Evolutionary conservation across 92 coral and sea anemone genomes (phyloP), one percentile per base, ranked within the genome.

Genomic region (Pocillopora grandis): DNA sequence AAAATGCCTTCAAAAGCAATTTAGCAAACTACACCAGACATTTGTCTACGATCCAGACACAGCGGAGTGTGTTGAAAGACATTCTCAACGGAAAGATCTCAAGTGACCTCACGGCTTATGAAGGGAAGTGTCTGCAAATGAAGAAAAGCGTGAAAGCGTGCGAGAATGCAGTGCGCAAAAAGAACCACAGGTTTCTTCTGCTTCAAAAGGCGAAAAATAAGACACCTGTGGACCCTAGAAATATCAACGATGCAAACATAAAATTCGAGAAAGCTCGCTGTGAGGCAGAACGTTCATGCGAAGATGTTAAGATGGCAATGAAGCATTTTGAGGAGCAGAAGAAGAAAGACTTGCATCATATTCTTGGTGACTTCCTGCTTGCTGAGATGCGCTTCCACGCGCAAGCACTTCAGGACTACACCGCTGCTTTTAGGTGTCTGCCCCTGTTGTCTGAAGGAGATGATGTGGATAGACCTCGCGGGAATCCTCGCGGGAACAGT

Each of bases 311-410:
- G n/a, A 76, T 86, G 82, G 87, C 83, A 59, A 89, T 92, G 93
- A 76, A 82, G 62, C 72, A 78, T 62, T 94, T 94, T 85, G 95
- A 94, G 76, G 80, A 27, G 2, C 70, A 92, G 62, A 92, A 92
- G 67, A 56, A 83, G 18, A 56, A 83, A 69, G 95, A 94, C 70
- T 69, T 87, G n/a, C 81, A 90, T 33, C 76, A 84, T 36, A 87
- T 89, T 49, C 58, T 92, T 18, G 76, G 82, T 15, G 95, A 92
- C 64, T 87, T 94, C 48, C 84, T 94, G 3, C 80, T 90, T 3
- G 71, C 85, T 0, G 98, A 94, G 63, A 94, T 94, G 98, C 95
- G 92, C 76, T 92, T 89, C 62, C 95, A 94, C 66, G 98, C 93
- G 10, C 89, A 83, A 23, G 93, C 93, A 5, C 88, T 94, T 12